Evolutionary conservation across 2,888 invertebrate species (phyloP).

Genomic region (Epinotia bilunana): DNA sequence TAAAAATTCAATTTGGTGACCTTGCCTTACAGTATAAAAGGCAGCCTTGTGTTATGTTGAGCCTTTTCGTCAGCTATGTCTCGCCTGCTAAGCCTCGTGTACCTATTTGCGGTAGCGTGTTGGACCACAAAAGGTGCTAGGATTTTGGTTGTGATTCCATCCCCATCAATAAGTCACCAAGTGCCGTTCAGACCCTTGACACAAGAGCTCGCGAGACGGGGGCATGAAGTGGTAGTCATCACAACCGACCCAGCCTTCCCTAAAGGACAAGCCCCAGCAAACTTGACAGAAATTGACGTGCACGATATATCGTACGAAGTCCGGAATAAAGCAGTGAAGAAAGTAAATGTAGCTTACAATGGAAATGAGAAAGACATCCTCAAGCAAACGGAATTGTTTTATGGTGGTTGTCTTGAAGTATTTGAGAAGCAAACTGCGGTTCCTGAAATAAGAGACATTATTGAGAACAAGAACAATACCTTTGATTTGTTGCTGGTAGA

Average conservation of each 20-base stretch:
- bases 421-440: too few relatives aligned
- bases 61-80: background rate
- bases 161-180: constrained; percentile 25
- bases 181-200: constrained; percentile 6
- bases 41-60: background rate
- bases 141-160: constrained; percentile 11
- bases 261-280: constrained; percentile 56
- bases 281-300: constrained; percentile 69
- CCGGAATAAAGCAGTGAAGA: too few relatives aligned
- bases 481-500: too few relatives aligned
- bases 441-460: too few relatives aligned
- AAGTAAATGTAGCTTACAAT: too few relatives aligned
- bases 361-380: too few relatives aligned
- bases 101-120: background rate
- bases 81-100: background rate
- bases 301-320: constrained; percentile 53
- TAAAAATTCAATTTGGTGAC: too few relatives aligned
- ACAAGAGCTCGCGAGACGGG: constrained; percentile 6
- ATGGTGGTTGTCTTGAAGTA: too few relatives aligned
- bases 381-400: too few relatives aligned
- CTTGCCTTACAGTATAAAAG: background rate
- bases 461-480: too few relatives aligned
- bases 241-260: constrained; percentile 69
- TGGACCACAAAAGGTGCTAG: background rate
- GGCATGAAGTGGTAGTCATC: constrained; percentile 47